Conservation (phyloP, 2,113 vertebrate species). For the Planiliza haematocheilus region DNA sequence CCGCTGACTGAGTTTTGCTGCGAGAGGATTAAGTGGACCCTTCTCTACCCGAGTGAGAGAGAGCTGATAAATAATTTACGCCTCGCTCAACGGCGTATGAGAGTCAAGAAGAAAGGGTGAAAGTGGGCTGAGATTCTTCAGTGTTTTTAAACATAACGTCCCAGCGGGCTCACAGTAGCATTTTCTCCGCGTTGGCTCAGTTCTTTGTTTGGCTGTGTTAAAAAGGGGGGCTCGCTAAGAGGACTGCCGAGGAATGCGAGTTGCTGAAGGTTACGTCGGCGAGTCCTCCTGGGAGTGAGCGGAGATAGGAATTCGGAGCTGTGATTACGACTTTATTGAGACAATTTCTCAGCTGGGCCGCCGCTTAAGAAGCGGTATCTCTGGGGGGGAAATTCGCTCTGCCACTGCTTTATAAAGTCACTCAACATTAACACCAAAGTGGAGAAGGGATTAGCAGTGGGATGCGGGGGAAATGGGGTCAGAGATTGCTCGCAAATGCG, state of each 20-base stretch:
- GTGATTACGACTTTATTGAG: conserved; percentile 8
- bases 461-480: background rate
- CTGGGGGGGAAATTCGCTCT: background rate
- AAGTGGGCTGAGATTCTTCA: conserved; percentile 47
- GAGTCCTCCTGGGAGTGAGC: conserved; percentile 24
- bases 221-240: conserved; percentile 2
- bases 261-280: conserved; percentile 34
- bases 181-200: conserved; percentile 25
- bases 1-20: conserved; percentile 46
- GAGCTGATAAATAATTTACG: conserved; percentile 74
- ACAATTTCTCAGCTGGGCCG: conserved; percentile 5
- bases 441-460: background rate
- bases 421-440: background rate
- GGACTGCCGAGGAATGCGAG: conserved; percentile 37
- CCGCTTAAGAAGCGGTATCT: background rate
- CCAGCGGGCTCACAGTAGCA: conserved; percentile 38
- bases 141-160: conserved; percentile 66
- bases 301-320: conserved; percentile 16
- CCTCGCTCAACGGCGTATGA: conserved; percentile 40
- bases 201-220: conserved; percentile 36
- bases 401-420: background rate
- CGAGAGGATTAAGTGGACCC: conserved; percentile 64
- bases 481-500: background rate
- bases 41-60: conserved; percentile 36
- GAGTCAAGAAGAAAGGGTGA: conserved; percentile 52